Conservation (phyloP, 1,140 invertebrate genomes). For the Halictus rubicundus region DNA sequence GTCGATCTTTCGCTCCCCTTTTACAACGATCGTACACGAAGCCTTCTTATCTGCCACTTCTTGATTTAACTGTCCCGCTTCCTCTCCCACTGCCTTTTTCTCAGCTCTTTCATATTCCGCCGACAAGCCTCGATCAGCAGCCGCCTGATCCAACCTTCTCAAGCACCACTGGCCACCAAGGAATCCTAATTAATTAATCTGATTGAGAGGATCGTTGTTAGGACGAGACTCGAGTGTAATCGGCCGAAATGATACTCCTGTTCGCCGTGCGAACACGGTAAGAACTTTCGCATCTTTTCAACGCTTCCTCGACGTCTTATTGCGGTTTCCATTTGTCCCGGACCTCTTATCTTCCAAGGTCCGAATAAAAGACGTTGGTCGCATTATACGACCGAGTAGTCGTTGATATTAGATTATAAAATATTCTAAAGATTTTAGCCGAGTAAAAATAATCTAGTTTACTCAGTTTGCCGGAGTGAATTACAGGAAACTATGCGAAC, state of each 20-base stretch:
- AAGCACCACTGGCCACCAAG: constrained; percentile 26
- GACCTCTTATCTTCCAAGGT: neutral
- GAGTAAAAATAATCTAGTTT: too few relatives aligned
- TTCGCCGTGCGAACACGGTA: neutral
- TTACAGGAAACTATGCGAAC: too few relatives aligned
- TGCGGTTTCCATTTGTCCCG: neutral
- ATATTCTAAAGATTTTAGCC: too few relatives aligned
- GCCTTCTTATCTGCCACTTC: constrained; percentile 66
- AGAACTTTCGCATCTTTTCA: constrained; percentile 2
- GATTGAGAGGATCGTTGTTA: constrained; percentile 33
- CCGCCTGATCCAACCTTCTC: neutral
- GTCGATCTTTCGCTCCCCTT: constrained; percentile 46
- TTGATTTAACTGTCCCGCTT: constrained; percentile 55
- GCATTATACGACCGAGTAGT: too few relatives aligned
- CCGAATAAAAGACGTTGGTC: neutral
- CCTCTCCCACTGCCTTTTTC: constrained; percentile 33
- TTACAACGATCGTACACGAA: constrained; percentile 42
- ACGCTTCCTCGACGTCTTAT: neutral
- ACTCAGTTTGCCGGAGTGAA: too few relatives aligned
- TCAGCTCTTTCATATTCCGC: constrained; percentile 6
- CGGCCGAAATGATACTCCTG: constrained; percentile 24
- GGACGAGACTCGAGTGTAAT: constrained; percentile 17
- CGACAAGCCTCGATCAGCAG: too few relatives aligned
- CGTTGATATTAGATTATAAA: too few relatives aligned
- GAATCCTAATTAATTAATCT: constrained; percentile 48